Conservation (phyloP, 2,797 vertebrate species). For the Craterocephalus amniculus region DNA sequence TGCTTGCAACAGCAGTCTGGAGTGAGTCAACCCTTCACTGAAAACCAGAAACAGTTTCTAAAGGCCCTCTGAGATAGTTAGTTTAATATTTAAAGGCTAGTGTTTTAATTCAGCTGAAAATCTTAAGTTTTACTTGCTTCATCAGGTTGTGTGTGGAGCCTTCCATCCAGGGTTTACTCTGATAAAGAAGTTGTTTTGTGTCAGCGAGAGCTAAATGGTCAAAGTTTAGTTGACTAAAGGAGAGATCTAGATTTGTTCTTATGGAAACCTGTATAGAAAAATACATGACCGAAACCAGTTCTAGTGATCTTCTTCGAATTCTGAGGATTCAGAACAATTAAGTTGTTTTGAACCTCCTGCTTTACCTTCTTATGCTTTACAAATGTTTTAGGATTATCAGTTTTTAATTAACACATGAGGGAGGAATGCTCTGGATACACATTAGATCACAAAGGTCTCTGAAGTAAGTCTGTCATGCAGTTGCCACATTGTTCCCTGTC, state of each 20-base stretch:
- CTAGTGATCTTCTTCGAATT: not conserved
- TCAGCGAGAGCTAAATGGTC: not conserved
- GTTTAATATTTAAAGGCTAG: not conserved
- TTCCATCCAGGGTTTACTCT: not conserved
- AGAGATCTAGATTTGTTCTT: not conserved
- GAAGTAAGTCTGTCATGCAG: constrained; percentile 62
- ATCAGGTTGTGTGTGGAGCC: not conserved
- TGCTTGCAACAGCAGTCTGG: constrained; percentile 33
- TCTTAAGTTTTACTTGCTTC: constrained; percentile 9
- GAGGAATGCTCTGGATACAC: constrained; percentile 74
- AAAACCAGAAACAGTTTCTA: constrained; percentile 14
- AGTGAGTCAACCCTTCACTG: constrained; percentile 7
- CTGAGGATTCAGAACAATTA: not conserved
- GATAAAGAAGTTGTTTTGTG: not conserved
- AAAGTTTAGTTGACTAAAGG: no score
- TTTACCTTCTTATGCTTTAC: not conserved
- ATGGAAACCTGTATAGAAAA: not conserved
- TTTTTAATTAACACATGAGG: constrained; percentile 82
- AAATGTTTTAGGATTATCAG: constrained; percentile 46
- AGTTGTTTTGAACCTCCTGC: not conserved
- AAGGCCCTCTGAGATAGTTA: not conserved
- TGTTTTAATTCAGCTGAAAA: not conserved
- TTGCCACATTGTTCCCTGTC: constrained; percentile 63
- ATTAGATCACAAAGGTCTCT: constrained; percentile 49
- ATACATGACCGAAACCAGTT: not conserved